These are phyloP conservation scores for Erythrocercus mccallii DNA, from an alignment of 2,113 vertebrate species.

Conservation along the genomic window DNA sequence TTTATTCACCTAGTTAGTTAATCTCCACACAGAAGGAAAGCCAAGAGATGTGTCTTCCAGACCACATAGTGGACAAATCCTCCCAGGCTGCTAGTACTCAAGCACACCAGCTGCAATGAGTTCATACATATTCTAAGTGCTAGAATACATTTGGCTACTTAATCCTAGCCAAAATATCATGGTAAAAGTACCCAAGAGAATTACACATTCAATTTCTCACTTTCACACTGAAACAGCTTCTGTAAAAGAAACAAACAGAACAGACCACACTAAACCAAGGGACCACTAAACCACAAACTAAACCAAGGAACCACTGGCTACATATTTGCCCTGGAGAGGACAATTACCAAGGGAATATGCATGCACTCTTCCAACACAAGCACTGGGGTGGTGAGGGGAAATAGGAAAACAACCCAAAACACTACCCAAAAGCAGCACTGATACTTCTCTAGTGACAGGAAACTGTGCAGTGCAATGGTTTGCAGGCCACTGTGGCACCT, in stretches of 20 bases:
- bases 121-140: not conserved
- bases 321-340: not conserved
- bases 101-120: not conserved
- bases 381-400: not conserved
- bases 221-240: not conserved
- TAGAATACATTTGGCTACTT: not conserved
- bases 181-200: not conserved
- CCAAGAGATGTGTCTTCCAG: not conserved
- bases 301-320: not conserved
- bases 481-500: not conserved
- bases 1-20: not conserved
- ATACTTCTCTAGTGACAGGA: fast-evolving
- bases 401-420: not conserved
- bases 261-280: not conserved
- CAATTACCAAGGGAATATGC: not conserved
- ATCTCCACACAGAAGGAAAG: not conserved
- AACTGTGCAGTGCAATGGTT: not conserved
- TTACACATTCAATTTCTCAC: not conserved
- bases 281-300: not conserved
- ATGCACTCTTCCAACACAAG: fast-evolving
- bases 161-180: not conserved
- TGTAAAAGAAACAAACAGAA: not conserved
- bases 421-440: not conserved
- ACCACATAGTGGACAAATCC: not conserved
- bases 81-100: not conserved